Evolutionary conservation across 1,140 invertebrate genomes (phyloP), one percentile per base, ranked within the genome.

Genomic region (Portunus trituberculatus): DNA sequence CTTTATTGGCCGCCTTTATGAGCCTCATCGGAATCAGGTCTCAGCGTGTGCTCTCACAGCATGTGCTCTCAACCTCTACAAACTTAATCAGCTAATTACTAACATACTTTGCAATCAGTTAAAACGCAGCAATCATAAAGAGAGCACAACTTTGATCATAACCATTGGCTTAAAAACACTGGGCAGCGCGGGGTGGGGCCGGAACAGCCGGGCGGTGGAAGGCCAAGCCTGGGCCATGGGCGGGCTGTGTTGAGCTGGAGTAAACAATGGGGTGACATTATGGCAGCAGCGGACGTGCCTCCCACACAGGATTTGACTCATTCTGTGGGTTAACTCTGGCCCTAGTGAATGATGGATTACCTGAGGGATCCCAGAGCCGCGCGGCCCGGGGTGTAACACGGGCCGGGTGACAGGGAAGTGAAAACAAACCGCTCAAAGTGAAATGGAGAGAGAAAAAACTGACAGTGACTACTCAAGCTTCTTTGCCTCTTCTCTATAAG

Each of bases 261-360:
- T 87, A 93, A 87, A 93, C 92, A 93, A 52, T 88, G 39, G 48
- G 84, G 45, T 87, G 92, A 87, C 92, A 59, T 59, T 59, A 88
- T 88, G 92, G 91, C 29, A 29, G 59, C 28, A 25, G 29, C 67
- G 25, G 91, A 82, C 91, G 76, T 92, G 91, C 3, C 31, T 82
- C 91, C 39, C 32, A 39, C 29, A 52, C 67, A 31, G 12, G 31
- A 82, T 92, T 92, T 92, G 59, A 92, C 91, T 32, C n/a, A 83
- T 92, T 92, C 59, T 83, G n/a, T 14, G 45, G 25, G 76, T 84
- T 83, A 28, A 76, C 32, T 84, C 76, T 46, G 4, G 28, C 39
- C 83, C 52, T 48, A 52, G 28, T 93, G 76, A 93, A 83, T 93
- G 76, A 93, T 84, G 28, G 29, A 83, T 82, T 10, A 82, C 52